Evolutionary conservation across 2,797 vertebrate genomes (phyloP).

Genomic region (Geotrypetes seraphini): DNA sequence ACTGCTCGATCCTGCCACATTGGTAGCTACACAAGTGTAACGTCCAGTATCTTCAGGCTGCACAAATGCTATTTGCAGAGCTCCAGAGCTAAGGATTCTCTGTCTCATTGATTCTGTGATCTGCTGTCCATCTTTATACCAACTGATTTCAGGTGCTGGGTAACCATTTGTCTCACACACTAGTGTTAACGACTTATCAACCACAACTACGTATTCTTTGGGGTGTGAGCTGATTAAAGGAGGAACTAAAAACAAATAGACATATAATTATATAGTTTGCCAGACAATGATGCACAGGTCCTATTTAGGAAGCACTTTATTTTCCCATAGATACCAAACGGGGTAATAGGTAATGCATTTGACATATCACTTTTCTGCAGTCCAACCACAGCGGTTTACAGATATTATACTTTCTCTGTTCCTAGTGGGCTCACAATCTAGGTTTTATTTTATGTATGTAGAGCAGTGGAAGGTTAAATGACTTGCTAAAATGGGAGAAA

Average conservation of each 20-base stretch:
- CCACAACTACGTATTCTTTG: slow-evolving; percentile 48
- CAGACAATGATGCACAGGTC: too few species aligned
- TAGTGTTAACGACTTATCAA: slow-evolving; percentile 75
- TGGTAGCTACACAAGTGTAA: slow-evolving; percentile 80
- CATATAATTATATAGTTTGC: too few species aligned
- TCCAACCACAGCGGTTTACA: too few species aligned
- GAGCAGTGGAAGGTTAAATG: too few species aligned
- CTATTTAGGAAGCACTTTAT: too few species aligned
- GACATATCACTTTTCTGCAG: too few species aligned
- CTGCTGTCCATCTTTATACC: slow-evolving; percentile 73
- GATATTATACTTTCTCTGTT: too few species aligned
- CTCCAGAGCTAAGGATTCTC: slow-evolving; percentile 70
- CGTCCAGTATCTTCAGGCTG: slow-evolving; percentile 66
- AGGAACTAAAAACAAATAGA: slow-evolving; percentile 69
- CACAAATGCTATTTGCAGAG: slow-evolving; percentile 75
- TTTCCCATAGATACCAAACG: too few species aligned
- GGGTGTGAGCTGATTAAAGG: slow-evolving; percentile 66
- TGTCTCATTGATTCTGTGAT: slow-evolving; percentile 61
- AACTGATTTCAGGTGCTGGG: slow-evolving; percentile 68
- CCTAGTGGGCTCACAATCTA: too few species aligned
- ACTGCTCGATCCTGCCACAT: slow-evolving; percentile 69
- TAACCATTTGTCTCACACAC: slow-evolving; percentile 69
- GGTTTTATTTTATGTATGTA: too few species aligned
- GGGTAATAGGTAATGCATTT: too few species aligned
- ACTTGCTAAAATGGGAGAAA: too few species aligned